Conservation (phyloP, 2,113 vertebrate species). For the Taxidea taxus region DNA sequence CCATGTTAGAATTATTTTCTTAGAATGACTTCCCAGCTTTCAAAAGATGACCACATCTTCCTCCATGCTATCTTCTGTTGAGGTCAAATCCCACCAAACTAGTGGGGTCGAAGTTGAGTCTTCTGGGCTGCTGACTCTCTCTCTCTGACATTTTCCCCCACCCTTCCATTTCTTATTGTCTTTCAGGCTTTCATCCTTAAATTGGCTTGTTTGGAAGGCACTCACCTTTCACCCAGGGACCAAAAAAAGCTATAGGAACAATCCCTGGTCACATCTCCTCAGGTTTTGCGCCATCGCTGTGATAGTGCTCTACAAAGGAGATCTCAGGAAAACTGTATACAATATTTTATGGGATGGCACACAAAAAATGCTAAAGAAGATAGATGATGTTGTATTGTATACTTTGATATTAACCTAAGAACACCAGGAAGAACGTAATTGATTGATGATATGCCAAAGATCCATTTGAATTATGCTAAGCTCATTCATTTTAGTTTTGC, state of each 20-base stretch:
- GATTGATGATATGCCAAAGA: conserved; percentile 62
- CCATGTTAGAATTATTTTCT: neutral
- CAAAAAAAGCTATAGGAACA: neutral
- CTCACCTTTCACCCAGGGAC: neutral
- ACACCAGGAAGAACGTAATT: conserved; percentile 62
- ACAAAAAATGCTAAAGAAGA: conserved; percentile 65
- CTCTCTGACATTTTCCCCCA: neutral
- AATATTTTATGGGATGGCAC: conserved; percentile 4
- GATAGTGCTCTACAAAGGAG: neutral
- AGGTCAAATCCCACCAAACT: neutral
- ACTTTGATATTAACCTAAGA: conserved; percentile 58
- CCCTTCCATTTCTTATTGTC: neutral
- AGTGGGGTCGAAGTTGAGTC: neutral
- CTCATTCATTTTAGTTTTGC: conserved; percentile 71
- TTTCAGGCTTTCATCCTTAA: neutral
- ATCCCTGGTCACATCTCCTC: neutral
- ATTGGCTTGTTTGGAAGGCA: neutral
- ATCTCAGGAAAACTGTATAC: neutral
- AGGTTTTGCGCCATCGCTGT: neutral
- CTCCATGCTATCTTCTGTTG: neutral
- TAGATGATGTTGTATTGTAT: conserved; percentile 24
- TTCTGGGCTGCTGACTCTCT: neutral
- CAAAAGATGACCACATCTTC: neutral
- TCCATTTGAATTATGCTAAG: conserved; percentile 61
- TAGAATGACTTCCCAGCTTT: neutral